Conservation (phyloP, 2,888 invertebrate genomes). For the Glyphotaelius pellucidus region DNA sequence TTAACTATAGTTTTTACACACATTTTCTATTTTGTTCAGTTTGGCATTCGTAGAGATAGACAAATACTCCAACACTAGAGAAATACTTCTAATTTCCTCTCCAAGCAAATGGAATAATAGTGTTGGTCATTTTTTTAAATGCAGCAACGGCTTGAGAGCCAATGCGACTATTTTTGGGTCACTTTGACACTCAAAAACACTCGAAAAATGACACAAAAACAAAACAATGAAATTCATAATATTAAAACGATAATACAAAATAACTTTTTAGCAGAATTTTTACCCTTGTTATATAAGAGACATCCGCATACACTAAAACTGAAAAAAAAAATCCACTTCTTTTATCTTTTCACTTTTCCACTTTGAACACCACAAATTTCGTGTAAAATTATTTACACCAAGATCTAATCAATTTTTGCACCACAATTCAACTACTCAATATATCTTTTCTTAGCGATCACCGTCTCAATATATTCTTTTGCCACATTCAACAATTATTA, state of each 20-base stretch:
- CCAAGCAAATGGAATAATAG: not conserved
- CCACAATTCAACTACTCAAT: not conserved
- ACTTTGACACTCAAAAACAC: not conserved
- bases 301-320: not conserved
- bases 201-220: not conserved
- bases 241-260: not conserved
- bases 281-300: not conserved
- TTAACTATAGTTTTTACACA: not conserved
- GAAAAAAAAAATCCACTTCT: not conserved
- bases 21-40: constrained; percentile 2
- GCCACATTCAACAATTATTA: not conserved
- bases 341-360: not conserved
- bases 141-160: not conserved
- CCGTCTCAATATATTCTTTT: not conserved
- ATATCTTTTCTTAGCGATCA: not conserved
- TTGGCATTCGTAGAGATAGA: not conserved
- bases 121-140: not conserved
- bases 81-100: not conserved
- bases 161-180: not conserved
- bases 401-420: not conserved
- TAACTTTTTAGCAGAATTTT: not conserved
- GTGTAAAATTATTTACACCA: not conserved
- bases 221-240: not conserved
- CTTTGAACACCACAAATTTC: not conserved
- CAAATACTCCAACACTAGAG: not conserved